These are phyloP conservation scores for Polydesmus complanatus DNA, from an alignment of 2,888 invertebrate species.

Conservation along the genomic window DNA sequence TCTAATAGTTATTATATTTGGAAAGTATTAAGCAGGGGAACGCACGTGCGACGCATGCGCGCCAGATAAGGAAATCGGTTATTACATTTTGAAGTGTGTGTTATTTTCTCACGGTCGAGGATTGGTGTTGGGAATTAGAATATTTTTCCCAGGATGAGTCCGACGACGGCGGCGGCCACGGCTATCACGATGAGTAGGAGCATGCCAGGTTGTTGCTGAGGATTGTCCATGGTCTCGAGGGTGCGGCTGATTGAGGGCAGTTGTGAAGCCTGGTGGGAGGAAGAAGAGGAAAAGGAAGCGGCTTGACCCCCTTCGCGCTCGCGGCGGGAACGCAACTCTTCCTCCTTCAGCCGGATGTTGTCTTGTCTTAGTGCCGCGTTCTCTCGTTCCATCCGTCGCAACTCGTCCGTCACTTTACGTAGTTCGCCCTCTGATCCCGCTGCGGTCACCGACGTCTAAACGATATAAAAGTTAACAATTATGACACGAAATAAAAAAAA, in stretches of 20 bases:
- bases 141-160: conserved; percentile 65
- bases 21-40: too few species aligned
- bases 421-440: conserved; percentile 32
- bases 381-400: conserved; percentile 60
- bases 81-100: too few species aligned
- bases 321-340: conserved; percentile 22
- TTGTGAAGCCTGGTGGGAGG: conserved; percentile 24
- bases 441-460: too few species aligned
- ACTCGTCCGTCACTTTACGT: conserved; percentile 56
- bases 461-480: conserved; percentile 16
- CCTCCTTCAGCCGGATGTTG: conserved; percentile 51
- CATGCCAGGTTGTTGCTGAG: conserved; percentile 36
- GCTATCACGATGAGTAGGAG: conserved; percentile 45
- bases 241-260: conserved; percentile 31
- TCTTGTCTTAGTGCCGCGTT: conserved; percentile 68
- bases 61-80: too few species aligned
- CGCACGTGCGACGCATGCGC: too few species aligned
- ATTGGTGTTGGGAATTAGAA: conserved; percentile 34
- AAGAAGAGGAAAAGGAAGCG: conserved; percentile 19
- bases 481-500: neutral
- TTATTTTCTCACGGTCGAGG: neutral
- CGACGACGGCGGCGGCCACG: conserved; percentile 53
- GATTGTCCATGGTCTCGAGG: neutral
- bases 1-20: too few species aligned
- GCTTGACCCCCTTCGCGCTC: conserved; percentile 6